A percentile compares a stretch with the other conserved stretches of the same genome.
Conservation (phyloP, 2,113 vertebrate genomes). For the Calidris pugnax region DNA sequence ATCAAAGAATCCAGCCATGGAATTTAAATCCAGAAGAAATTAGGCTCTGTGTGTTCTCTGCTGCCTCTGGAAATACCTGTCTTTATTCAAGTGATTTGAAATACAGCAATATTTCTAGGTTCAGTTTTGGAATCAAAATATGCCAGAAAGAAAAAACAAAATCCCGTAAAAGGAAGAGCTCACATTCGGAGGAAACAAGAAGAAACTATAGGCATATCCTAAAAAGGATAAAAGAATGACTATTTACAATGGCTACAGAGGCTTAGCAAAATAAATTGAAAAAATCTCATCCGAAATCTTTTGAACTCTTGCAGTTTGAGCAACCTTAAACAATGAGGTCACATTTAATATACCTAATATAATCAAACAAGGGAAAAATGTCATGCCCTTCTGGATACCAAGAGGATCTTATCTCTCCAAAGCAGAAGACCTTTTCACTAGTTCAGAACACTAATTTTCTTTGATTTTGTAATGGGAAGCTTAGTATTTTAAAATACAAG, state of each 20-base stretch:
- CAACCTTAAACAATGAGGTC: slow-evolving; percentile 50
- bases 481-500: background rate
- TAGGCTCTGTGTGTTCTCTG: background rate
- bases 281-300: slow-evolving; percentile 4
- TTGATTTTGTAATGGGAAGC: background rate
- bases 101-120: background rate
- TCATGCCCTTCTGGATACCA: slow-evolving; percentile 33
- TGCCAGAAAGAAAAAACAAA: background rate
- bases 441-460: background rate
- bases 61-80: background rate
- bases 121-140: background rate
- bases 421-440: slow-evolving; percentile 30
- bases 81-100: background rate
- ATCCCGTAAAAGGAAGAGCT: background rate
- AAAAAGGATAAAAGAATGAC: background rate
- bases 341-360: slow-evolving; percentile 55
- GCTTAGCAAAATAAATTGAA: slow-evolving; percentile 40
- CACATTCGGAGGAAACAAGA: background rate
- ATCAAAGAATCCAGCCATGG: background rate
- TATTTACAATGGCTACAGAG: slow-evolving; percentile 40
- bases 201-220: background rate
- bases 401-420: slow-evolving; percentile 11
- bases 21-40: background rate
- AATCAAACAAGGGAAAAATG: slow-evolving; percentile 62
- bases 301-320: slow-evolving; percentile 35